Evolutionary conservation across 2,113 vertebrate genomes (phyloP).

Genomic region (Morphnarchus princeps): DNA sequence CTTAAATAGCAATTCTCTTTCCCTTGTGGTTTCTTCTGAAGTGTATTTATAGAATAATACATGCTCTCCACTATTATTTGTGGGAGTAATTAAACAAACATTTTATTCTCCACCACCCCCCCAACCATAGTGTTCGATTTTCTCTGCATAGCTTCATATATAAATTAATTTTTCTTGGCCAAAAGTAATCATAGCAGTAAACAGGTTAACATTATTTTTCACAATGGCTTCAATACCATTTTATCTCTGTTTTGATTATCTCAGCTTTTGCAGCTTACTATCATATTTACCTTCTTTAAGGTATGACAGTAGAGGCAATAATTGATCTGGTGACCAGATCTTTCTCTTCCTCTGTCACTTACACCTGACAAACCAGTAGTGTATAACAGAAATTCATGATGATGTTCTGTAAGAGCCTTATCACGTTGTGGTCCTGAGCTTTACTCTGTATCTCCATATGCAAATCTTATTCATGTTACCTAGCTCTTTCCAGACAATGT

Average conservation of each 20-base stretch:
- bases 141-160: not conserved
- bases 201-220: not conserved
- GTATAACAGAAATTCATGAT: not conserved
- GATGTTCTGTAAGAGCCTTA: not conserved
- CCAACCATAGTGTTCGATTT: not conserved
- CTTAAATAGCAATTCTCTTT: not conserved
- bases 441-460: not conserved
- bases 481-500: not conserved
- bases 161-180: not conserved
- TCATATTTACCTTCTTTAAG: not conserved
- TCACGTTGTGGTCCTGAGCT: not conserved
- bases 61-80: not conserved
- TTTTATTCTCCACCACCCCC: not conserved
- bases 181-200: not conserved
- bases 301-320: not conserved
- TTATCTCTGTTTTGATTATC: not conserved
- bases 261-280: not conserved
- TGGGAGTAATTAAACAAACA: not conserved
- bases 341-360: not conserved
- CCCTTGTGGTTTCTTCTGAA: not conserved
- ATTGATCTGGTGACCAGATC: not conserved
- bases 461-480: not conserved
- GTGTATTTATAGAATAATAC: not conserved
- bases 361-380: not conserved
- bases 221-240: not conserved